Evolutionary conservation across 2,797 vertebrate species (phyloP).

Genomic region (Australoheros facetus): DNA sequence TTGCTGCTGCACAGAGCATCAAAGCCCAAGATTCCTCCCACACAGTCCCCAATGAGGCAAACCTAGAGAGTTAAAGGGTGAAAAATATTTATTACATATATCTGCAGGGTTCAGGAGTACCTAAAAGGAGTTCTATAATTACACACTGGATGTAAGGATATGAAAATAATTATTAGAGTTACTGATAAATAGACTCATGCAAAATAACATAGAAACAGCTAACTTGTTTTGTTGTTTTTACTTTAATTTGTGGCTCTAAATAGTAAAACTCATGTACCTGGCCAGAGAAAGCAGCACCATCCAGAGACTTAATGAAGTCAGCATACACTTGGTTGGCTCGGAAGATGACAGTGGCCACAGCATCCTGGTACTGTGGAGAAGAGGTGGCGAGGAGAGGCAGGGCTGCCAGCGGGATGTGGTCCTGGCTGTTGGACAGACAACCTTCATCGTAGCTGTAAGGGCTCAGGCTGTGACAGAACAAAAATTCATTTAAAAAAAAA

Average conservation of each 20-base stretch:
- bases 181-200: neutral
- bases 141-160: neutral
- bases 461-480: conserved; percentile 83
- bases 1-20: conserved; percentile 94
- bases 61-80: conserved; percentile 79
- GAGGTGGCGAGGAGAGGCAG: conserved; percentile 94
- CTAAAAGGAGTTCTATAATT: neutral
- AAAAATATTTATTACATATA: neutral
- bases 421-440: conserved; percentile 92
- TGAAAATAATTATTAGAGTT: neutral
- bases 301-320: conserved; percentile 92
- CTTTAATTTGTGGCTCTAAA: neutral
- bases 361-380: conserved; percentile 93
- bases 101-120: neutral
- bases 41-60: conserved; percentile 94
- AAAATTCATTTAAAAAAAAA: neutral
- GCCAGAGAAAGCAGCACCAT: conserved; percentile 90
- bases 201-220: neutral
- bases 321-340: conserved; percentile 92
- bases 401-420: conserved; percentile 95
- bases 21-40: conserved; percentile 95
- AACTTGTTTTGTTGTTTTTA: neutral
- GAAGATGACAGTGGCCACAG: conserved; percentile 88
- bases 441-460: conserved; percentile 95
- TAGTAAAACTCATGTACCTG: conserved; percentile 81